Evolutionary conservation across 23 tunicate genomes (phyloP).

Genomic region (Trididemnum miniatum): DNA sequence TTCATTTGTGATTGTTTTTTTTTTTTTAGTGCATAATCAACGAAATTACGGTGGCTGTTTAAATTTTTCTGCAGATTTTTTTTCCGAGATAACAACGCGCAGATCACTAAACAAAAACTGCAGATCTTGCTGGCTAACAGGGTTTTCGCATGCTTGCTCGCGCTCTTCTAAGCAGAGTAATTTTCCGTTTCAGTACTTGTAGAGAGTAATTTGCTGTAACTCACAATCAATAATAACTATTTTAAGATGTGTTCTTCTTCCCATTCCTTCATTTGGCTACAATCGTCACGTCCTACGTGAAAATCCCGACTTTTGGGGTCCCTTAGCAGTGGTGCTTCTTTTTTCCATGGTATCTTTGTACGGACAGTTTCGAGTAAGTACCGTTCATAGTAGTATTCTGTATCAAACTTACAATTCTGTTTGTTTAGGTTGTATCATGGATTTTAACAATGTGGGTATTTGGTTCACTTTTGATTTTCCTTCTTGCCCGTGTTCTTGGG

Average conservation of each 20-base stretch:
- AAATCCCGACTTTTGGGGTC: conserved; percentile 99
- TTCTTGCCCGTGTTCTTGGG: conserved; percentile 93
- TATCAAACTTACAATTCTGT: neutral
- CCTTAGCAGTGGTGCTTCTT: conserved; percentile 79
- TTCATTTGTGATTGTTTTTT: too few species aligned
- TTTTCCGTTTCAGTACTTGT: neutral
- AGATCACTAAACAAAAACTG: too few species aligned
- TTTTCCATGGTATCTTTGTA: conserved; percentile 91
- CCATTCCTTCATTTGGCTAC: conserved; percentile 86
- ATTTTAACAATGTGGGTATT: conserved; percentile 96
- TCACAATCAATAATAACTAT: too few species aligned
- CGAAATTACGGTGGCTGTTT: too few species aligned
- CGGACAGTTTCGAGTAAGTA: conserved; percentile 87
- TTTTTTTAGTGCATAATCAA: too few species aligned
- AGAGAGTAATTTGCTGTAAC: neutral
- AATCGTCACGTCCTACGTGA: conserved; percentile 74
- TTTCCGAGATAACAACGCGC: too few species aligned
- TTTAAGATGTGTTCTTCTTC: conserved; percentile 84
- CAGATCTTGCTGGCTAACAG: too few species aligned
- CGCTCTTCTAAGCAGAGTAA: neutral
- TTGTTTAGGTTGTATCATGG: conserved; percentile 89
- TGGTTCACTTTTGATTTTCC: conserved; percentile 86
- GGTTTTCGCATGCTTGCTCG: neutral
- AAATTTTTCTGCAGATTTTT: too few species aligned
- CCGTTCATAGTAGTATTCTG: too few species aligned